phyloP scores from a whole-genome alignment of 2,113 vertebrate species.

The Pontoporia blainvillei region DNA sequence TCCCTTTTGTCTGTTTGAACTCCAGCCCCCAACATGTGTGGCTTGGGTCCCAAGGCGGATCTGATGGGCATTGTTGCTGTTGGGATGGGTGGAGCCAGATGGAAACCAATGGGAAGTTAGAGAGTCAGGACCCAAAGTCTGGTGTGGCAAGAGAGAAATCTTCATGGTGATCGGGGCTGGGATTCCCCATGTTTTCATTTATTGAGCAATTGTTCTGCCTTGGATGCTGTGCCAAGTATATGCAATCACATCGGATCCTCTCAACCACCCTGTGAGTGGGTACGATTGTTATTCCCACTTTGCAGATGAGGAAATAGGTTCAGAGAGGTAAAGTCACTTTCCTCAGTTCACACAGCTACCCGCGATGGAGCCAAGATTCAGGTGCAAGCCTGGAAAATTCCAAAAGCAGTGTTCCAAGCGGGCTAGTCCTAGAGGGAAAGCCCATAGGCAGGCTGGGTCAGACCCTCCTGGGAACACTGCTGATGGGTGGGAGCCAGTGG shows the following conservation, averaged over 20 bases:
- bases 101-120: neutral
- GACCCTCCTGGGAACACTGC: neutral
- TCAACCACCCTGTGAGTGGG: neutral
- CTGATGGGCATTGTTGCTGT: fast-evolving
- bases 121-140: neutral
- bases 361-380: neutral
- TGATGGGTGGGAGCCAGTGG: fast-evolving
- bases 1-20: neutral
- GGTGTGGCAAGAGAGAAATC: neutral
- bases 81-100: no score
- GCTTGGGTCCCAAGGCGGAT: fast-evolving
- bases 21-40: fast-evolving
- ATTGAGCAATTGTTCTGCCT: fast-evolving
- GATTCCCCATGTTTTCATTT: fast-evolving
- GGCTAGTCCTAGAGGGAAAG: neutral
- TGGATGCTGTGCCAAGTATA: fast-evolving
- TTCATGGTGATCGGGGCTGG: fast-evolving
- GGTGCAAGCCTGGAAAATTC: neutral
- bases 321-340: neutral
- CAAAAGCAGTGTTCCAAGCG: neutral
- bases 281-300: neutral
- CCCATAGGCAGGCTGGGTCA: fast-evolving
- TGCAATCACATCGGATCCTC: fast-evolving
- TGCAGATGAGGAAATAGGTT: neutral
- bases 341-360: neutral